phyloP scores from a whole-genome alignment of 1,140 invertebrate genomes.

The Drosophila teissieri region DNA sequence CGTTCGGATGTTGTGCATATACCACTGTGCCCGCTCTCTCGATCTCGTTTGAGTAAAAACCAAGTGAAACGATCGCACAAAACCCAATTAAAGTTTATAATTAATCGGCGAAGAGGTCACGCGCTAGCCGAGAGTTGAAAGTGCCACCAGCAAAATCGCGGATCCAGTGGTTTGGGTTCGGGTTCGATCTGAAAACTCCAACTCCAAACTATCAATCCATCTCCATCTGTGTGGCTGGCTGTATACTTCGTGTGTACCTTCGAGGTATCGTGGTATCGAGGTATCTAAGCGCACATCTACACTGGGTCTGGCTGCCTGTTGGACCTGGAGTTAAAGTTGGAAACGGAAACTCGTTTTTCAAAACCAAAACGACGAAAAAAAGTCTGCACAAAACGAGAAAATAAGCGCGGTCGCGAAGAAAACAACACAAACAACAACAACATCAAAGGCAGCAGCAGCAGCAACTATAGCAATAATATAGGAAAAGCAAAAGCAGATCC shows the following conservation, averaged over 20 bases:
- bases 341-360: conserved; percentile 80
- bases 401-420: conserved; percentile 55
- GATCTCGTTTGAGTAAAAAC: not conserved
- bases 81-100: conserved; percentile 55
- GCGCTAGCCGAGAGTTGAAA: conserved; percentile 30
- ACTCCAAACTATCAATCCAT: not conserved
- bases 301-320: conserved; percentile 41
- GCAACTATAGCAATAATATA: conserved; percentile 34
- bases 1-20: not conserved
- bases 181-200: conserved; percentile 18
- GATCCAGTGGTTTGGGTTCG: not conserved
- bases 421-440: too few species aligned
- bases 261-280: conserved; percentile 68
- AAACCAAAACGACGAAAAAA: conserved; percentile 53
- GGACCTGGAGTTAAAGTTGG: conserved; percentile 67
- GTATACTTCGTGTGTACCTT: conserved; percentile 48
- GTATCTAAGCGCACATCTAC: conserved; percentile 80
- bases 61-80: conserved; percentile 20
- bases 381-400: conserved; percentile 73
- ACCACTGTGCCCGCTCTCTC: not conserved
- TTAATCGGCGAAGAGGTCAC: conserved; percentile 39
- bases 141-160: conserved; percentile 20
- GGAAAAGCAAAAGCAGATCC: conserved; percentile 45
- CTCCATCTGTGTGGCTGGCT: conserved; percentile 2
- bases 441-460: not conserved